Percentiles rank a stretch among this genome's conserved stretches.
These are phyloP conservation scores for Tapirus terrestris DNA, from an alignment of 2,113 vertebrate genomes.

Conservation along the genomic window DNA sequence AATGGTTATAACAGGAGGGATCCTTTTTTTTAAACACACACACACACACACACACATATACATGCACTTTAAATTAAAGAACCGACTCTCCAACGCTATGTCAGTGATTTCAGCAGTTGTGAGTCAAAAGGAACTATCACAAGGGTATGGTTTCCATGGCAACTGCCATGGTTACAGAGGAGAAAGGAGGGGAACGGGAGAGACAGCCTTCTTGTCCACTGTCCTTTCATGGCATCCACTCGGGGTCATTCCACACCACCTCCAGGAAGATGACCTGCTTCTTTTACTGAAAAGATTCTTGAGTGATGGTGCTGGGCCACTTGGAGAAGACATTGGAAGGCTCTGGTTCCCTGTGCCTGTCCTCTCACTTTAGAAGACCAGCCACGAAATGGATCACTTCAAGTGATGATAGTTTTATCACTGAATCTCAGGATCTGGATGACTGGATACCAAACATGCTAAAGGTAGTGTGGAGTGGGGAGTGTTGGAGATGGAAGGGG, in stretches of 20 bases:
- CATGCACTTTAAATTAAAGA: not conserved
- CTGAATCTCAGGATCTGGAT: not conserved
- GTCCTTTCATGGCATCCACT: accelerated
- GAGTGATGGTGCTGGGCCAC: accelerated
- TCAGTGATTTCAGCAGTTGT: constrained; percentile 16
- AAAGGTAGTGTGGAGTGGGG: too few relatives aligned
- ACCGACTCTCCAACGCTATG: not conserved
- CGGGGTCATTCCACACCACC: accelerated
- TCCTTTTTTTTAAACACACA: constrained; percentile 61
- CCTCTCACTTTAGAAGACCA: not conserved
- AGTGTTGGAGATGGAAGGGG: accelerated
- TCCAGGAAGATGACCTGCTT: not conserved
- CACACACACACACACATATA: not conserved
- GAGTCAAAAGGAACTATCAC: not conserved
- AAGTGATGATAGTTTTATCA: too few relatives aligned
- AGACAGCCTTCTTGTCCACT: not conserved
- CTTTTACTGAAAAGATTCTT: not conserved
- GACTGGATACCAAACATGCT: too few relatives aligned
- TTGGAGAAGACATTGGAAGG: not conserved
- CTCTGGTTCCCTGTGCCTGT: too few relatives aligned
- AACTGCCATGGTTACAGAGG: not conserved
- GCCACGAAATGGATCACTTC: not conserved
- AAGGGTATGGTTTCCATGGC: constrained; percentile 21
- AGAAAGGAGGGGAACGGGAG: not conserved
- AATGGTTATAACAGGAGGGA: constrained; percentile 70